Percentiles rank a stretch among this genome's conserved stretches.
phyloP scores from a whole-genome alignment of 2,888 invertebrate genomes.

The Elegia similella region DNA sequence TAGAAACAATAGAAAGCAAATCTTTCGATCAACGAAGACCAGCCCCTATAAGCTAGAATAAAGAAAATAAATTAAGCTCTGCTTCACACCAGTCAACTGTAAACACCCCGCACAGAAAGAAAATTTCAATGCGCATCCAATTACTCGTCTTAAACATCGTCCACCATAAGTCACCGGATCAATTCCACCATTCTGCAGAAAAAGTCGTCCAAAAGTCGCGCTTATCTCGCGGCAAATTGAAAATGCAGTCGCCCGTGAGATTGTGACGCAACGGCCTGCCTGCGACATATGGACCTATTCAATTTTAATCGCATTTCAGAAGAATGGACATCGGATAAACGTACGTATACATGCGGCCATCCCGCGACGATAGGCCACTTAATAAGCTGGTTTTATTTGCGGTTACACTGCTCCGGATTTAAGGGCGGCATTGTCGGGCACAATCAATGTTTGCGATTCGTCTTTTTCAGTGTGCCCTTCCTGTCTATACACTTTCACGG shows the following conservation, averaged over 20 bases:
- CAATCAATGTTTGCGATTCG: slow-evolving; percentile 73
- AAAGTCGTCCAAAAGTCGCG: slow-evolving; percentile 75
- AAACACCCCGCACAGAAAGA: slow-evolving; percentile 39
- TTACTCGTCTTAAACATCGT: slow-evolving; percentile 59
- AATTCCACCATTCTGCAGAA: slow-evolving; percentile 76
- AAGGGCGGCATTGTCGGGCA: slow-evolving; percentile 65
- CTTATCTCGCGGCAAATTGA: slow-evolving; percentile 81
- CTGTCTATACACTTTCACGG: slow-evolving; percentile 50
- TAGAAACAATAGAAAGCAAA: neutral
- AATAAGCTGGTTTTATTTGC: slow-evolving; percentile 77
- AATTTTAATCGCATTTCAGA: slow-evolving; percentile 81
- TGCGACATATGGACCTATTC: slow-evolving; percentile 79
- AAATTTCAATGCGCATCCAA: slow-evolving; percentile 72
- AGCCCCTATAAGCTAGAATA: neutral
- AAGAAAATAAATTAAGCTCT: slow-evolving; percentile 4
- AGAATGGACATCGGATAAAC: slow-evolving; percentile 78
- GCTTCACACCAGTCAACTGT: slow-evolving; percentile 13
- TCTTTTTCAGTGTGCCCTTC: slow-evolving; percentile 65
- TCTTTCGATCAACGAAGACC: neutral
- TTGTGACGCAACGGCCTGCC: slow-evolving; percentile 76
- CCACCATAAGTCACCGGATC: slow-evolving; percentile 77
- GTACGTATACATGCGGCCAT: slow-evolving; percentile 58
- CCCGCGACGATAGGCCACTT: slow-evolving; percentile 61
- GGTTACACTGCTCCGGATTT: slow-evolving; percentile 64
- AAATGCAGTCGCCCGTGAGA: slow-evolving; percentile 78